Percentiles rank a stretch among this genome's conserved stretches.
phyloP scores from a whole-genome alignment of 2,888 invertebrate species.

The Tyria jacobaeae region DNA sequence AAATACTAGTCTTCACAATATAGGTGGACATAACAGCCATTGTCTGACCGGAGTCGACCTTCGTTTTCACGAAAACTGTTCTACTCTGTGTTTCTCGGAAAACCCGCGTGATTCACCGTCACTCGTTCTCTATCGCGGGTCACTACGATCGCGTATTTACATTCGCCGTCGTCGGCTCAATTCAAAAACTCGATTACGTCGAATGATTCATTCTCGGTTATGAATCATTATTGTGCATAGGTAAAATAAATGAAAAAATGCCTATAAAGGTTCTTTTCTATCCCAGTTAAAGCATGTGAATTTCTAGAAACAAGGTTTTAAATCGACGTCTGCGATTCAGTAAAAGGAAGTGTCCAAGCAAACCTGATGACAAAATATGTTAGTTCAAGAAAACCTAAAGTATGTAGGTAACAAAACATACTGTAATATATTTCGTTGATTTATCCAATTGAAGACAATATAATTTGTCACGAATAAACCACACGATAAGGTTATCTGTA shows the following conservation, averaged over 20 bases:
- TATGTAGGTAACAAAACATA: too few species aligned
- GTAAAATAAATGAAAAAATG: constrained; percentile 56
- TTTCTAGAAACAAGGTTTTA: neutral
- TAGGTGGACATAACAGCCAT: constrained; percentile 54
- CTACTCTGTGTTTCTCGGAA: constrained; percentile 80
- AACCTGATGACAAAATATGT: neutral
- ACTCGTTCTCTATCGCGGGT: constrained; percentile 78
- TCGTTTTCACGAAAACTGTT: constrained; percentile 82
- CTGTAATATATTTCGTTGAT: neutral
- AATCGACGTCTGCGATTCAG: neutral
- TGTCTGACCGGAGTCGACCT: constrained; percentile 67
- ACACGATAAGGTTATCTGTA: constrained; percentile 67
- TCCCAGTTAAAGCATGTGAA: neutral
- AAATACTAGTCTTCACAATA: constrained; percentile 57
- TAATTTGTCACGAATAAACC: constrained; percentile 31
- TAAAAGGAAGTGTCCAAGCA: neutral
- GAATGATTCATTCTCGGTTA: constrained; percentile 79
- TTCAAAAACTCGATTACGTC: constrained; percentile 85
- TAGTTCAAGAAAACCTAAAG: neutral
- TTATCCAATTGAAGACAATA: constrained; percentile 12
- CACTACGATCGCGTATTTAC: constrained; percentile 82
- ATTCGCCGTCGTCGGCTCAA: constrained; percentile 79
- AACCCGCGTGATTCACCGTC: constrained; percentile 83
- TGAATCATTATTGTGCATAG: constrained; percentile 79
- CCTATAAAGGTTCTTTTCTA: constrained; percentile 8